Evolutionary conservation across 2,797 vertebrate genomes (phyloP).

Genomic region (Siniperca obscura): DNA sequence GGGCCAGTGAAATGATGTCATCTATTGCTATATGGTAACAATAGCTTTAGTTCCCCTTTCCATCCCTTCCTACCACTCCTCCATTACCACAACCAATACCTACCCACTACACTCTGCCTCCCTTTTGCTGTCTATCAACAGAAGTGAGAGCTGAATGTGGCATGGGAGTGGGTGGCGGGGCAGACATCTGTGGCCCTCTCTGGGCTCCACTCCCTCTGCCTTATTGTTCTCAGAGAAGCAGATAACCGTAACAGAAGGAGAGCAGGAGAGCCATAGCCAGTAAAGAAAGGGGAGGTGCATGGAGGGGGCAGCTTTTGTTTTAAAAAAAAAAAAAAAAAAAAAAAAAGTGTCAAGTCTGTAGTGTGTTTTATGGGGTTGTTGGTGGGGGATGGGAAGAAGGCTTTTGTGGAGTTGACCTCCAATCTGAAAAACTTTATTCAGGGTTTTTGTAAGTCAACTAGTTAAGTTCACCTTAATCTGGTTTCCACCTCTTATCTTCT

Average conservation of each 20-base stretch:
- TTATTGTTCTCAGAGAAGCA: slow-evolving; percentile 71
- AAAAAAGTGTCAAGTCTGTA: slow-evolving; percentile 39
- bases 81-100: slow-evolving; percentile 36
- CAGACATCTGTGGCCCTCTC: slow-evolving; percentile 68
- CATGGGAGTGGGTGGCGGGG: slow-evolving; percentile 44
- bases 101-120: slow-evolving; percentile 4
- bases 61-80: slow-evolving; percentile 5
- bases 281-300: slow-evolving; percentile 42
- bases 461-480: slow-evolving; percentile 8
- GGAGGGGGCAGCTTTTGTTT: slow-evolving; percentile 52
- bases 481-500: slow-evolving; percentile 13
- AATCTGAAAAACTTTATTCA: slow-evolving; percentile 48
- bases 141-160: slow-evolving; percentile 49
- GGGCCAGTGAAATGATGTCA: slow-evolving; percentile 38
- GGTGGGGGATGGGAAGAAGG: slow-evolving; percentile 38
- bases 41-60: slow-evolving; percentile 48
- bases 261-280: slow-evolving; percentile 44
- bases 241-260: slow-evolving; percentile 73
- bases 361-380: slow-evolving; percentile 40
- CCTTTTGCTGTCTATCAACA: slow-evolving; percentile 39
- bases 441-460: slow-evolving; percentile 46
- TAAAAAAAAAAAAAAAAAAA: slow-evolving; percentile 3
- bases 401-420: slow-evolving; percentile 37
- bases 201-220: slow-evolving; percentile 43
- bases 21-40: slow-evolving; percentile 59